These are phyloP conservation scores for Cecidostiba fungosa DNA, from an alignment of 2,888 invertebrate genomes.

Conservation along the genomic window DNA sequence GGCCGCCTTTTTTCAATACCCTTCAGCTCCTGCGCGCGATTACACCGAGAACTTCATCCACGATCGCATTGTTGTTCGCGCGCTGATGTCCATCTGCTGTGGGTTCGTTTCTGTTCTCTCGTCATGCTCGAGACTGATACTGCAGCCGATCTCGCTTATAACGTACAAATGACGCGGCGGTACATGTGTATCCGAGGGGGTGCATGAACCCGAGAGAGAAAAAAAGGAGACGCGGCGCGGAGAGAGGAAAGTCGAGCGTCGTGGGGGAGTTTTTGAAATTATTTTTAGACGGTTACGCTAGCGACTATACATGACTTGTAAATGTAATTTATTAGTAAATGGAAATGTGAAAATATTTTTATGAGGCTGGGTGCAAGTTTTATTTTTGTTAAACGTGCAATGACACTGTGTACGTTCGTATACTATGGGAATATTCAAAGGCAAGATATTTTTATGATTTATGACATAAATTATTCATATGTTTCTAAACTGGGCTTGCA, in stretches of 20 bases:
- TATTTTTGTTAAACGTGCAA: not conserved
- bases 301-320: not conserved
- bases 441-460: not conserved
- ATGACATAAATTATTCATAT: not conserved
- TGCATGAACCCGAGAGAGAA: not conserved
- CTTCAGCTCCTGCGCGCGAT: not conserved
- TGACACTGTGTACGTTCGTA: not conserved
- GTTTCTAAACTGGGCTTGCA: not conserved
- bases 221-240: not conserved
- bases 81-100: conserved; percentile 54
- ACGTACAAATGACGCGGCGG: conserved; percentile 13
- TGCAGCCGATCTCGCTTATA: not conserved
- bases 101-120: conserved; percentile 14
- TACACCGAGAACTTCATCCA: conserved; percentile 16
- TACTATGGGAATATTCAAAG: not conserved
- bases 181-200: conserved; percentile 30
- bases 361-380: not conserved
- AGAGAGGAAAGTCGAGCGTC: conserved; percentile 27
- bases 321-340: not conserved
- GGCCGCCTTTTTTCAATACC: conserved; percentile 22
- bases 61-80: conserved; percentile 38
- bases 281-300: conserved; percentile 28
- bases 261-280: conserved; percentile 42
- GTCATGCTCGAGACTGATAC: conserved; percentile 36
- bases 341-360: not conserved